A percentile compares a stretch with the other conserved stretches of the same genome.
These are phyloP conservation scores for Suillia variegata DNA, from an alignment of 2,888 invertebrate genomes.

Conservation along the genomic window DNA sequence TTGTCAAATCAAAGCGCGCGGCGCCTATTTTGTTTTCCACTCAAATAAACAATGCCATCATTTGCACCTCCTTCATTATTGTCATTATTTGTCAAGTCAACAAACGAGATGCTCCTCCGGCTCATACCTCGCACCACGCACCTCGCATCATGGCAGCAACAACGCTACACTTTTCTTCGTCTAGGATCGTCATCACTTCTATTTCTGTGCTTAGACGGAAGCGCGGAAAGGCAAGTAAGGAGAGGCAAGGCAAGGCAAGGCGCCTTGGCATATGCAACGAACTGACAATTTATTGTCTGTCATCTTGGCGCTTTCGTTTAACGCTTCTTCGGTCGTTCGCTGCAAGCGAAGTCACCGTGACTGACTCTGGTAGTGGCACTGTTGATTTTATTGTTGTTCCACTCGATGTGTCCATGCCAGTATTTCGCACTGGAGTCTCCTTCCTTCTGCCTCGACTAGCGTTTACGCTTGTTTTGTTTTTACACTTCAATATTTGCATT, in stretches of 20 bases:
- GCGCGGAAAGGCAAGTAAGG: too few species aligned
- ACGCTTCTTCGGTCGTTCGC: constrained; percentile 8
- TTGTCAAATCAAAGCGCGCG: background rate
- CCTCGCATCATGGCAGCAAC: background rate
- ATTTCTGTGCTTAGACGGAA: constrained; percentile 46
- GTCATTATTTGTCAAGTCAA: constrained; percentile 53
- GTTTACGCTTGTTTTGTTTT: constrained; percentile 22
- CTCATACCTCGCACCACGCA: background rate
- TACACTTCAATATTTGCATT: constrained; percentile 24
- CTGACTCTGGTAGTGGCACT: too few species aligned
- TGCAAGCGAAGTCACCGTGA: background rate
- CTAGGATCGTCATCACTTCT: constrained; percentile 49
- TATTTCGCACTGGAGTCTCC: constrained; percentile 21
- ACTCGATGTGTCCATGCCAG: background rate
- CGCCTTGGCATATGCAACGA: constrained; percentile 20
- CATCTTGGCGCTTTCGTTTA: constrained; percentile 27
- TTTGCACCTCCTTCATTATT: constrained; percentile 54
- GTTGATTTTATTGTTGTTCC: too few species aligned
- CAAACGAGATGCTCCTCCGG: constrained; percentile 33
- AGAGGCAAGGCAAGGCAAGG: too few species aligned
- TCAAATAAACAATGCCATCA: constrained; percentile 54
- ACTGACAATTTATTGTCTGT: constrained; percentile 52
- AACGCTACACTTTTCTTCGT: constrained; percentile 25
- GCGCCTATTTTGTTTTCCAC: constrained; percentile 52
- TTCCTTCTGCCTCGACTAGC: constrained; percentile 7